A percentile compares a stretch with the other conserved stretches of the same genome.
These are phyloP conservation scores for Raja brachyura DNA, from an alignment of 2,113 vertebrate species.

Conservation along the genomic window DNA sequence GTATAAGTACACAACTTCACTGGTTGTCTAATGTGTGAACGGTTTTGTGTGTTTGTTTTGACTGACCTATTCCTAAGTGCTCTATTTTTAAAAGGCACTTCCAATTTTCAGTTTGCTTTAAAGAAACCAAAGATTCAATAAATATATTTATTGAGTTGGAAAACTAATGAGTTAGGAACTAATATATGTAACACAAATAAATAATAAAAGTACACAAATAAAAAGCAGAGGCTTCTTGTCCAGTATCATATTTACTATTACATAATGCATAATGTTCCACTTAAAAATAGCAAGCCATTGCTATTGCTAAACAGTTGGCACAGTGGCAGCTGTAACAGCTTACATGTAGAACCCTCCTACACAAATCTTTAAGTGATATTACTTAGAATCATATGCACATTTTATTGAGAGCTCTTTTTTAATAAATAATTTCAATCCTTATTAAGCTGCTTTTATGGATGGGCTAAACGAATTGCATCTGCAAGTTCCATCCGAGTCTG, in stretches of 20 bases:
- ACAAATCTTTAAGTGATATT: not conserved
- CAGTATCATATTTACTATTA: too few relatives aligned
- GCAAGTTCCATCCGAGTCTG: not conserved
- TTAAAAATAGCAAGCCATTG: too few relatives aligned
- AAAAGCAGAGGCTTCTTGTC: too few relatives aligned
- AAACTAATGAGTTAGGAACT: not conserved
- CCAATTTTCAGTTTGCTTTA: not conserved
- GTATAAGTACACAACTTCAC: not conserved
- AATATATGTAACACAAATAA: too few relatives aligned
- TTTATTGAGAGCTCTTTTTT: not conserved
- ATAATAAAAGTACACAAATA: too few relatives aligned
- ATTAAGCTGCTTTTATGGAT: not conserved
- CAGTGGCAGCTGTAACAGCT: not conserved
- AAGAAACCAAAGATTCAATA: not conserved
- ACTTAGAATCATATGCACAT: not conserved
- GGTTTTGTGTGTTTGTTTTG: not conserved
- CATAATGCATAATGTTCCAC: too few relatives aligned
- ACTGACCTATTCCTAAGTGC: not conserved
- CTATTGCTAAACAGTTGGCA: not conserved
- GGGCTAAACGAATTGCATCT: not conserved
- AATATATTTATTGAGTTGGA: not conserved
- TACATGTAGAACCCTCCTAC: not conserved
- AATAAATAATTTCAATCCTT: not conserved
- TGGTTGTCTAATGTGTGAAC: not conserved
- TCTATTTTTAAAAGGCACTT: not conserved